Conservation (phyloP, 2,888 invertebrate species). For the Dryobota labecula region DNA sequence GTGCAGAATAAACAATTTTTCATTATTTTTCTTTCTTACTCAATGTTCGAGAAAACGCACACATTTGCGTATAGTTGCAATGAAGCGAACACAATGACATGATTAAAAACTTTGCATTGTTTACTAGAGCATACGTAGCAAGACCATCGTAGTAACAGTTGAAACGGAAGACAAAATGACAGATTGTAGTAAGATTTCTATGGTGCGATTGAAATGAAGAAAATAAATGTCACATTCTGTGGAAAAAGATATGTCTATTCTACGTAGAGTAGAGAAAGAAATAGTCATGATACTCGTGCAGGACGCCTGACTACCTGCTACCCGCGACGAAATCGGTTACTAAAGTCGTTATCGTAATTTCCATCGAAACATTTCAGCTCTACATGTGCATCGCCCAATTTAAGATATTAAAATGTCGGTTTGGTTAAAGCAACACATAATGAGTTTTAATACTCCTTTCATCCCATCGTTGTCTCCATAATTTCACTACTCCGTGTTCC, state of each 20-base stretch:
- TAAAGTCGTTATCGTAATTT: neutral
- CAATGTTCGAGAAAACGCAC: too few species aligned
- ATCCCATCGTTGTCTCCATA: neutral
- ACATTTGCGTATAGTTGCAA: neutral
- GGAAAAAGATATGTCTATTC: neutral
- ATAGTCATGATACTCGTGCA: neutral
- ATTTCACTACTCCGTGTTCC: constrained; percentile 63
- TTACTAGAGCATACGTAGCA: too few species aligned
- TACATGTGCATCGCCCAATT: neutral
- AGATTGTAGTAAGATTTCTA: too few species aligned
- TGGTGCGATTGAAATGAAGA: neutral
- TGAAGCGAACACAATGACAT: neutral
- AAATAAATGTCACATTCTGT: neutral
- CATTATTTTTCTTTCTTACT: too few species aligned
- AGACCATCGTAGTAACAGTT: too few species aligned
- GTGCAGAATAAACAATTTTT: too few species aligned
- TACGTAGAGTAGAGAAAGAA: neutral
- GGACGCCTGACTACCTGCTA: too few species aligned
- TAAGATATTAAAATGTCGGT: too few species aligned
- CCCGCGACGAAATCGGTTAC: neutral
- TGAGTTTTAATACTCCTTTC: neutral
- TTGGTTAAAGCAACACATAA: neutral
- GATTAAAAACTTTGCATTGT: too few species aligned
- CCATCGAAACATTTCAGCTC: neutral
- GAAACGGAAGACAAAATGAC: too few species aligned